A percentile compares a stretch with the other conserved stretches of the same genome.
These are phyloP conservation scores for Athalia rosae DNA, from an alignment of 2,888 invertebrate genomes.

Conservation along the genomic window DNA sequence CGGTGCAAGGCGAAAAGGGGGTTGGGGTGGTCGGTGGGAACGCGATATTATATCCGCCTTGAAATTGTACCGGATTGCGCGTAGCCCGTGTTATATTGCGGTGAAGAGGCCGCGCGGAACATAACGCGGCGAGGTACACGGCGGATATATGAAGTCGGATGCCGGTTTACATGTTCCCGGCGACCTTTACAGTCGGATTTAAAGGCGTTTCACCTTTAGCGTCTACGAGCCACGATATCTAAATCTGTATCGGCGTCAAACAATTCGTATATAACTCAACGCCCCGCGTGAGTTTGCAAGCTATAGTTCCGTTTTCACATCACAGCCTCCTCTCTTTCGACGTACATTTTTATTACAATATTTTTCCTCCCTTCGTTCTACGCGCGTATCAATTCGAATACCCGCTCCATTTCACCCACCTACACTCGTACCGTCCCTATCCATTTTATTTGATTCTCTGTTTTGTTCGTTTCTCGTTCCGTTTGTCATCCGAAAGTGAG, in stretches of 20 bases:
- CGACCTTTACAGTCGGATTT: slow-evolving; percentile 33
- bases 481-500: neutral
- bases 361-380: slow-evolving; percentile 32
- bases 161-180: slow-evolving; percentile 19
- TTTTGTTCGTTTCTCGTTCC: neutral
- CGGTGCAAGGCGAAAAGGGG: neutral
- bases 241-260: slow-evolving; percentile 31
- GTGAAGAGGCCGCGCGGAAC: neutral
- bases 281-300: slow-evolving; percentile 22
- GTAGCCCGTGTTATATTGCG: neutral
- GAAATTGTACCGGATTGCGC: slow-evolving; percentile 27
- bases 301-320: slow-evolving; percentile 8
- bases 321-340: slow-evolving; percentile 4
- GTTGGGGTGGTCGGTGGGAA: neutral
- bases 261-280: slow-evolving; percentile 38
- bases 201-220: slow-evolving; percentile 34
- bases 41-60: slow-evolving; percentile 12
- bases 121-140: neutral
- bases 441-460: neutral
- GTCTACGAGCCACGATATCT: slow-evolving; percentile 24
- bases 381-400: slow-evolving; percentile 63
- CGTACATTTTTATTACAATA: slow-evolving; percentile 29
- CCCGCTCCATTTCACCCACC: slow-evolving; percentile 61
- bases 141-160: neutral
- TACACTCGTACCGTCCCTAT: slow-evolving; percentile 19